Evolutionary conservation across 1,140 invertebrate genomes (phyloP).

Genomic region (Polypedilum pembai): DNA sequence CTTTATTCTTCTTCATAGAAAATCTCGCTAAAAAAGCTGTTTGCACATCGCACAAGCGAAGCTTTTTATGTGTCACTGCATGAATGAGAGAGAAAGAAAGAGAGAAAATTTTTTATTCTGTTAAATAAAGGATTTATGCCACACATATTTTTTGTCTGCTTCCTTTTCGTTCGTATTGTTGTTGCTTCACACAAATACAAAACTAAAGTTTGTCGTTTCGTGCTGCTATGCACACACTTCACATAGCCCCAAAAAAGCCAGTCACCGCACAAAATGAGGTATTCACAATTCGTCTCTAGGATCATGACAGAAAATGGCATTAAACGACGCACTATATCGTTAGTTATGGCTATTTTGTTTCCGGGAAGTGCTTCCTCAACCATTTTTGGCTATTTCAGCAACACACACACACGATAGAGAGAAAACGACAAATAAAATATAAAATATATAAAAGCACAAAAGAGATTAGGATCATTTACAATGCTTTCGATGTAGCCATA

Average conservation of each 20-base stretch:
- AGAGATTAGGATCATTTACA: not conserved
- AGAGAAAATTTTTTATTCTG: not conserved
- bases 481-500: not conserved
- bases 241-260: not conserved
- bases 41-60: not conserved
- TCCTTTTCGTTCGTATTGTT: not conserved
- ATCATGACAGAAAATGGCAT: constrained; percentile 8
- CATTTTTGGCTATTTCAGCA: too few species aligned
- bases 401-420: too few species aligned
- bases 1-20: too few species aligned
- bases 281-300: constrained; percentile 9
- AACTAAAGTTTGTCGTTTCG: not conserved
- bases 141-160: not conserved
- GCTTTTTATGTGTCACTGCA: not conserved
- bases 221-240: not conserved
- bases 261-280: not conserved
- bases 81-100: not conserved
- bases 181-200: not conserved
- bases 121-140: constrained; percentile 17
- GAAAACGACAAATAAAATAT: too few species aligned
- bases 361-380: not conserved
- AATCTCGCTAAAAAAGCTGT: too few species aligned
- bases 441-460: not conserved
- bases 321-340: not conserved
- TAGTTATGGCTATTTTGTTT: not conserved